Conservation (phyloP, 2,888 invertebrate genomes). For the Cheilosia grossa region DNA sequence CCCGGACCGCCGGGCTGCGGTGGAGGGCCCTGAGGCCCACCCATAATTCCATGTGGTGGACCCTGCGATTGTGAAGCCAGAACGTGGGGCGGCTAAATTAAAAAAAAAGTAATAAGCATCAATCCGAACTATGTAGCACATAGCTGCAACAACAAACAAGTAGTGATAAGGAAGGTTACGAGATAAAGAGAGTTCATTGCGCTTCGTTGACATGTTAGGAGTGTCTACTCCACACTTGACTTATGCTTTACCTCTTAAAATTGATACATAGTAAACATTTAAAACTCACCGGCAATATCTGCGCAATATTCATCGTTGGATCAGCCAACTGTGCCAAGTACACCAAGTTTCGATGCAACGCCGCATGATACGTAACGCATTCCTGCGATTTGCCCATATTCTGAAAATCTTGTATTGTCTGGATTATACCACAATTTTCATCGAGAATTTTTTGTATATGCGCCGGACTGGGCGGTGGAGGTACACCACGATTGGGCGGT, state of each 20-base stretch:
- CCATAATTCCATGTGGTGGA: conserved; percentile 81
- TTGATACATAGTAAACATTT: conserved; percentile 62
- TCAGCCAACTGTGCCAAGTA: conserved; percentile 99
- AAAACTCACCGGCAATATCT: conserved; percentile 91
- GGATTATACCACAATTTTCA: conserved; percentile 98
- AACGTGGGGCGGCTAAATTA: conserved; percentile 85
- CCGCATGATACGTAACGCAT: conserved; percentile 96
- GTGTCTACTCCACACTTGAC: background rate
- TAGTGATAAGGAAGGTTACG: background rate
- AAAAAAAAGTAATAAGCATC: background rate
- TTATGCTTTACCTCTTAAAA: background rate
- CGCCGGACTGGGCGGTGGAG: conserved; percentile 90
- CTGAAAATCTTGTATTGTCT: conserved; percentile 98
- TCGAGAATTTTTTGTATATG: conserved; percentile 98
- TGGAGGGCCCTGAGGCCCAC: conserved; percentile 76
- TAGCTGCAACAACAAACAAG: too few species aligned
- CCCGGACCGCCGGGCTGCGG: conserved; percentile 78
- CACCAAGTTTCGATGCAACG: conserved; percentile 96
- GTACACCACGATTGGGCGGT: conserved; percentile 84
- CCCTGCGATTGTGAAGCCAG: conserved; percentile 82
- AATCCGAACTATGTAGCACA: background rate
- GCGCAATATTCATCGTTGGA: conserved; percentile 95
- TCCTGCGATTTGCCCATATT: conserved; percentile 96
- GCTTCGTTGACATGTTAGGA: background rate
- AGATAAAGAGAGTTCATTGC: conserved; percentile 1